Percentiles rank a stretch among this genome's conserved stretches.
phyloP scores from a whole-genome alignment of 1,140 invertebrate species.

The Asobara japonica region DNA sequence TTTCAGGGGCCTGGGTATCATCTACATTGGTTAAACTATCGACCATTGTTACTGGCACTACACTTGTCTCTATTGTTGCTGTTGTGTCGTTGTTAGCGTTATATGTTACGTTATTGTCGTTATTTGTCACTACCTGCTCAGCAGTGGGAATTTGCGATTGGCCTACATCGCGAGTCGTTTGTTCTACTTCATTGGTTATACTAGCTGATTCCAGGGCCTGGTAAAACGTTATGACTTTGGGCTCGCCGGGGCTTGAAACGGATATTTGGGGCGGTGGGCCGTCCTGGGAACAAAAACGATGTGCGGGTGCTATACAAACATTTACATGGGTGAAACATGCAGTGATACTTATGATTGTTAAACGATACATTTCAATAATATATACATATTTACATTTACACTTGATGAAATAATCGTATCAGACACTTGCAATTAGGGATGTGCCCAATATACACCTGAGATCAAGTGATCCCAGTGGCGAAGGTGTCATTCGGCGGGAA shows the following conservation, averaged over 20 bases:
- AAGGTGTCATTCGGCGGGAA: too few relatives aligned
- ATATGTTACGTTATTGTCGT: constrained; percentile 48
- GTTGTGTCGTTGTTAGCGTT: constrained; percentile 45
- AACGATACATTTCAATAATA: not conserved
- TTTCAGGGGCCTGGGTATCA: constrained; percentile 42
- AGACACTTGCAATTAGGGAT: not conserved
- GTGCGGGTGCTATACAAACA: constrained; percentile 59
- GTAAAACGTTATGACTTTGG: constrained; percentile 59
- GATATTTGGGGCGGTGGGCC: constrained; percentile 46
- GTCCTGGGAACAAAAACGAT: constrained; percentile 62
- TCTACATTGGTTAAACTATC: constrained; percentile 43
- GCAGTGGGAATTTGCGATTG: constrained; percentile 35
- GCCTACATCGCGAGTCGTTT: constrained; percentile 36
- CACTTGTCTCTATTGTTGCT: constrained; percentile 30
- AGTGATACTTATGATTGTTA: not conserved
- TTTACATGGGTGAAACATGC: constrained; percentile 22
- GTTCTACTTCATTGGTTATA: constrained; percentile 57
- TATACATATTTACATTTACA: not conserved
- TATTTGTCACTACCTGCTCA: constrained; percentile 52
- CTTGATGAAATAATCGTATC: not conserved
- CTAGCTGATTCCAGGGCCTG: constrained; percentile 60
- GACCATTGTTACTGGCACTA: constrained; percentile 46
- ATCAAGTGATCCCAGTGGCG: too few relatives aligned
- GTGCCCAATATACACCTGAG: too few relatives aligned
- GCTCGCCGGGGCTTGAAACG: constrained; percentile 57